These are phyloP conservation scores for Ammodramus savannarum DNA, from an alignment of 2,113 vertebrate species.

Conservation along the genomic window DNA sequence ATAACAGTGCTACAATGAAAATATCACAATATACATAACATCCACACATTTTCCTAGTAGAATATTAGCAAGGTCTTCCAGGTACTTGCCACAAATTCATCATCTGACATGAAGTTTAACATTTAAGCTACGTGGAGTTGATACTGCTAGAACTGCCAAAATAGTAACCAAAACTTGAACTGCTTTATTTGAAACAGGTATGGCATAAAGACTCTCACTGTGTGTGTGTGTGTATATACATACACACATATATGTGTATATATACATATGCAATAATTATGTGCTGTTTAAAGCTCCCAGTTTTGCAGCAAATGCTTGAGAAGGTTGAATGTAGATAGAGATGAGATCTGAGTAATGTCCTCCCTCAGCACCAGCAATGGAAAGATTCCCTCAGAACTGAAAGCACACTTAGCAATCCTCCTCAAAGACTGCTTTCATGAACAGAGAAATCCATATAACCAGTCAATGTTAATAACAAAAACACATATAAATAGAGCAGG, in stretches of 20 bases:
- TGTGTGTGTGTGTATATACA: not conserved
- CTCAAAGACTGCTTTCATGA: not conserved
- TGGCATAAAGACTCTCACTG: not conserved
- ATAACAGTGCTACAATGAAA: conserved; percentile 45
- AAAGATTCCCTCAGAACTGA: not conserved
- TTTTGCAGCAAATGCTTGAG: not conserved
- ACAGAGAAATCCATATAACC: not conserved
- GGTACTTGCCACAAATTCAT: not conserved
- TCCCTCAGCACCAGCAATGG: not conserved
- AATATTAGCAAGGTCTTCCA: not conserved
- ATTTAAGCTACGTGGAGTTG: not conserved
- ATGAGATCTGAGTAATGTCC: not conserved
- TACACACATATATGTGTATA: not conserved
- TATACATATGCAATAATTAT: not conserved
- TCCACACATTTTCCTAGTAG: not conserved
- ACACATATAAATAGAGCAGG: fast-evolving
- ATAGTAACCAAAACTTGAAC: not conserved
- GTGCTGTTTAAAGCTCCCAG: not conserved
- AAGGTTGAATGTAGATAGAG: not conserved
- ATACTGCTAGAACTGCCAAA: not conserved
- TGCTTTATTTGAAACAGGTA: not conserved
- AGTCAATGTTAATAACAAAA: not conserved
- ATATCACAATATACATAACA: not conserved
- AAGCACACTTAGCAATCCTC: not conserved
- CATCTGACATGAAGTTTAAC: not conserved